A percentile compares a stretch with the other conserved stretches of the same genome.
Conservation (phyloP, 2,797 vertebrate genomes). For the Hippoglossus hippoglossus region DNA sequence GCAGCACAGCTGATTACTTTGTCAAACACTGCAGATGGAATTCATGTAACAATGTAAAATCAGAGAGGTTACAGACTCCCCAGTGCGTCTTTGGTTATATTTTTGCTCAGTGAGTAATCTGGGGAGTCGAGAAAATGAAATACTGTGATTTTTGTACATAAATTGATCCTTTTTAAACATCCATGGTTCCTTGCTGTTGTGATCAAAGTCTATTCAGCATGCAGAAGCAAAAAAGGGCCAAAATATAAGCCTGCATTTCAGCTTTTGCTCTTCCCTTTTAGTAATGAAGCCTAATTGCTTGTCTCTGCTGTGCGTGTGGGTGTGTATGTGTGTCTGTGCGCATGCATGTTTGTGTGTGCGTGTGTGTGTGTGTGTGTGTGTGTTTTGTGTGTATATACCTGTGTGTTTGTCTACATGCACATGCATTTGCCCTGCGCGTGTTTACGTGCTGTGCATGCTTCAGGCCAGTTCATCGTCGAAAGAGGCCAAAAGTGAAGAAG, state of each 20-base stretch:
- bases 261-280: slow-evolving; percentile 59
- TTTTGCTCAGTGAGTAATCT: slow-evolving; percentile 42
- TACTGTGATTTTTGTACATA: slow-evolving; percentile 38
- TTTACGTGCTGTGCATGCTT: slow-evolving; percentile 81
- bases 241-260: slow-evolving; percentile 60
- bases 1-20: slow-evolving; percentile 59
- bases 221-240: slow-evolving; percentile 43
- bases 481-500: slow-evolving; percentile 98
- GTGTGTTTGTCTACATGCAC: slow-evolving; percentile 78
- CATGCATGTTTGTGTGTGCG: slow-evolving; percentile 21
- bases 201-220: slow-evolving; percentile 59
- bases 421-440: slow-evolving; percentile 81
- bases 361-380: neutral
- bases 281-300: slow-evolving; percentile 73
- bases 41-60: slow-evolving; percentile 54
- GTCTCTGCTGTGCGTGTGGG: slow-evolving; percentile 80
- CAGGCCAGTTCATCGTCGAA: slow-evolving; percentile 98
- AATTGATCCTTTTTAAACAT: slow-evolving; percentile 42
- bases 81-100: slow-evolving; percentile 53
- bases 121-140: slow-evolving; percentile 39
- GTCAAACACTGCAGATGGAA: slow-evolving; percentile 63
- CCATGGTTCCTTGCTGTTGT: slow-evolving; percentile 37
- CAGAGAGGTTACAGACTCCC: slow-evolving; percentile 49
- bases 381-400: slow-evolving; percentile 59
- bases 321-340: slow-evolving; percentile 43